Evolutionary conservation across 2,113 vertebrate species (phyloP).

Genomic region (Brachionichthys hirsutus): DNA sequence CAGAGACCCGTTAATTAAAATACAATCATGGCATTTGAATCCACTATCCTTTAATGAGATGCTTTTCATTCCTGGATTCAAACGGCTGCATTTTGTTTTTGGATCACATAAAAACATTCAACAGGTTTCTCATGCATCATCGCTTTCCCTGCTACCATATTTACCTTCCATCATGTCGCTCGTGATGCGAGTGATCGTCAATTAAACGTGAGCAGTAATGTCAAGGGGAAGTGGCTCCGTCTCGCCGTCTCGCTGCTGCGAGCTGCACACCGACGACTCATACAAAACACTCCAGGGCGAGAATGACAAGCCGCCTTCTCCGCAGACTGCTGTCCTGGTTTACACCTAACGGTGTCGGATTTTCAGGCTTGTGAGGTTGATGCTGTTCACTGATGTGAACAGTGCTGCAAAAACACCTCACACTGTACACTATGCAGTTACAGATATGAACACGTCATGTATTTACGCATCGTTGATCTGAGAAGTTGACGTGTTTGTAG

Average conservation of each 20-base stretch:
- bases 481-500: conserved; percentile 29
- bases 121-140: no score
- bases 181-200: conserved; percentile 53
- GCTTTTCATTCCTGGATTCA: no score
- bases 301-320: conserved; percentile 43
- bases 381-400: conserved; percentile 24
- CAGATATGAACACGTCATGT: no score
- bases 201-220: conserved; percentile 54
- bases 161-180: conserved; percentile 66
- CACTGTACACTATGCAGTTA: no score
- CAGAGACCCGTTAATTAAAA: no score
- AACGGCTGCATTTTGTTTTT: no score
- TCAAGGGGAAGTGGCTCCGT: conserved; percentile 44
- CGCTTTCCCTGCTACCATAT: no score
- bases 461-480: conserved; percentile 21
- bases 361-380: conserved; percentile 10
- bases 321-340: conserved; percentile 24
- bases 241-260: no score
- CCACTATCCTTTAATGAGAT: no score
- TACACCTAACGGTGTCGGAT: conserved; percentile 28
- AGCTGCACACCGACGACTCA: conserved; percentile 33
- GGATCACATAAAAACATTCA: no score
- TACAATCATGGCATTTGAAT: no score
- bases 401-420: conserved; percentile 3
- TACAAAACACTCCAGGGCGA: conserved; percentile 47